phyloP scores from a whole-genome alignment of 37 sponge, comb jelly and placozoan genomes.

The Agelas oroides region DNA sequence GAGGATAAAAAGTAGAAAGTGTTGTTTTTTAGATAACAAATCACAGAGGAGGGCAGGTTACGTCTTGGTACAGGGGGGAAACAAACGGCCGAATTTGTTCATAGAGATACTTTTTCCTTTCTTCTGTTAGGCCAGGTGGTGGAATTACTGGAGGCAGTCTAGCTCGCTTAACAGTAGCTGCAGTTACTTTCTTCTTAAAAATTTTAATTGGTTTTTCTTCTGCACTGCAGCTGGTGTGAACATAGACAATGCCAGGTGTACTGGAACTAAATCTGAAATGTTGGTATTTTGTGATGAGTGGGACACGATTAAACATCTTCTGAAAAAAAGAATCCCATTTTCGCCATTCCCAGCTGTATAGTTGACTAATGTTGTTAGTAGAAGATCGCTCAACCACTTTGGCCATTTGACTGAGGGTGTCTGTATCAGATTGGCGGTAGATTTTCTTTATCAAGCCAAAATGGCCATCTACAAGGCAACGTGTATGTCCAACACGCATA shows the following conservation, averaged over 20 bases:
- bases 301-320: constrained; percentile 9
- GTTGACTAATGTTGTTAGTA: constrained; percentile 22
- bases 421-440: constrained; percentile 34
- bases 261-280: constrained; percentile 25
- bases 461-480: constrained; percentile 48
- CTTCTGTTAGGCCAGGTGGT: constrained; percentile 28
- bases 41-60: constrained; percentile 1
- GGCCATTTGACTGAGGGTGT: constrained; percentile 36
- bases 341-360: constrained; percentile 53
- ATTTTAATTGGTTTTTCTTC: constrained; percentile 15
- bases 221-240: background rate
- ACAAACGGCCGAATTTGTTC: constrained; percentile 45
- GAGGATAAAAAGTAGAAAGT: background rate
- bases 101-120: constrained; percentile 30
- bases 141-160: constrained; percentile 10
- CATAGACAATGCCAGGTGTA: constrained; percentile 17
- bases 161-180: background rate
- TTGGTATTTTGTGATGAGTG: constrained; percentile 25
- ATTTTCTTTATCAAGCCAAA: constrained; percentile 48
- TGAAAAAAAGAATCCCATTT: constrained; percentile 35
- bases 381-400: constrained; percentile 33
- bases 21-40: background rate
- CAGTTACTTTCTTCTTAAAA: constrained; percentile 1
- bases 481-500: constrained; percentile 48
- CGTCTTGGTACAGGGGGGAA: constrained; percentile 6